Evolutionary conservation across 1,140 invertebrate genomes (phyloP).

Genomic region (Nylanderia fulva): DNA sequence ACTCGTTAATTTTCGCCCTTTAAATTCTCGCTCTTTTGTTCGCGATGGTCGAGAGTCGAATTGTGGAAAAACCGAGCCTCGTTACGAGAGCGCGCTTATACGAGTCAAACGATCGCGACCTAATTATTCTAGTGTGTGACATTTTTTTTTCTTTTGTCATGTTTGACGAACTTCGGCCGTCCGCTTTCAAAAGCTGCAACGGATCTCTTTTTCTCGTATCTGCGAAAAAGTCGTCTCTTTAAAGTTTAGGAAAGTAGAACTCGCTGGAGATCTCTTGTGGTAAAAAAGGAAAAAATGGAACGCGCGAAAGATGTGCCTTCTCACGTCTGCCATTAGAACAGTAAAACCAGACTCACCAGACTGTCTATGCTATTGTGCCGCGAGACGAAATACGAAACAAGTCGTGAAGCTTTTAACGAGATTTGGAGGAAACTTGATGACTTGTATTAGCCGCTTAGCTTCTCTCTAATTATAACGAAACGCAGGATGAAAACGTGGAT

Average conservation of each 20-base stretch:
- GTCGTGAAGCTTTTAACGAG: slow-evolving; percentile 41
- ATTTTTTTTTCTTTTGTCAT: slow-evolving; percentile 3
- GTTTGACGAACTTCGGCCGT: neutral
- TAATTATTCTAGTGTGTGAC: slow-evolving; percentile 31
- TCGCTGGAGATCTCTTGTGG: slow-evolving; percentile 29
- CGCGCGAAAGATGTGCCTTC: slow-evolving; percentile 24
- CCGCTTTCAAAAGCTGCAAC: slow-evolving; percentile 26
- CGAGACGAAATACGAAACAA: slow-evolving; percentile 30
- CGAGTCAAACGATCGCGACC: slow-evolving; percentile 41
- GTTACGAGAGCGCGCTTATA: slow-evolving; percentile 24
- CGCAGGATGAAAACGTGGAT: neutral
- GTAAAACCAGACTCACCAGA: slow-evolving; percentile 17
- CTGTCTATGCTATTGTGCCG: slow-evolving; percentile 17
- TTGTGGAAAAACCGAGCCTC: slow-evolving; percentile 7
- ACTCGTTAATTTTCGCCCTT: slow-evolving; percentile 5
- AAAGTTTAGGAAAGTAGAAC: slow-evolving; percentile 51
- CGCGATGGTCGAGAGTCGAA: neutral
- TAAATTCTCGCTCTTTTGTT: slow-evolving; percentile 9
- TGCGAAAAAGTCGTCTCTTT: slow-evolving; percentile 53
- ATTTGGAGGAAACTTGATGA: neutral
- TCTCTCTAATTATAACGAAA: neutral
- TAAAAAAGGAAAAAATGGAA: no score
- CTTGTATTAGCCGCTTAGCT: neutral
- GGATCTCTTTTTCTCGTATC: neutral
- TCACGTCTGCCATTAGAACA: slow-evolving; percentile 12